Percentiles rank a stretch among this genome's conserved stretches.
Evolutionary conservation across 2,797 vertebrate genomes (phyloP).

Genomic region (Macropus fuliginosus): DNA sequence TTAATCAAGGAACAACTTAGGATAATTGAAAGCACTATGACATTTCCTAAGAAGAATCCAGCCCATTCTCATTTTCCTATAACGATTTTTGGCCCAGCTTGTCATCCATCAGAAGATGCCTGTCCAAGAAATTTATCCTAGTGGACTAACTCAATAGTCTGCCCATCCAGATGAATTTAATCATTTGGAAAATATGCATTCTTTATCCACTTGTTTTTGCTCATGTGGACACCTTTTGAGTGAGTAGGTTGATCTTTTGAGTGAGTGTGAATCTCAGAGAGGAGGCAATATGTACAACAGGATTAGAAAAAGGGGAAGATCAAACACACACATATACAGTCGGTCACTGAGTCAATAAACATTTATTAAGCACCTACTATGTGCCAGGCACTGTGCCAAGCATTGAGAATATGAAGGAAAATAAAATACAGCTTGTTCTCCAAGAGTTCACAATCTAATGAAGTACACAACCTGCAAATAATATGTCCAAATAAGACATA

Average conservation of each 20-base stretch:
- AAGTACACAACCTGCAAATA: neutral
- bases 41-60: neutral
- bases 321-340: neutral
- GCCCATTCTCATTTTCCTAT: neutral
- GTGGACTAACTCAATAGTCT: neutral
- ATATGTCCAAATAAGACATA: neutral
- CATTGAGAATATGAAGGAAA: neutral
- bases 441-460: neutral
- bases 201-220: neutral
- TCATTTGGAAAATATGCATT: neutral
- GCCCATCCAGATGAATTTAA: neutral
- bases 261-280: neutral
- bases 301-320: neutral
- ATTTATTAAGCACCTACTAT: neutral
- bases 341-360: accelerated
- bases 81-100: neutral
- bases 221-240: neutral
- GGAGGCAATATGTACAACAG: neutral
- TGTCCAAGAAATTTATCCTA: neutral
- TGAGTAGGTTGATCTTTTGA: neutral
- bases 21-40: neutral
- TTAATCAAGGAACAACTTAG: neutral
- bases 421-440: neutral
- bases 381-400: neutral
- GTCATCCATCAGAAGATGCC: neutral